Evolutionary conservation across 2,888 invertebrate species (phyloP).

Genomic region (Laspeyria flexula): DNA sequence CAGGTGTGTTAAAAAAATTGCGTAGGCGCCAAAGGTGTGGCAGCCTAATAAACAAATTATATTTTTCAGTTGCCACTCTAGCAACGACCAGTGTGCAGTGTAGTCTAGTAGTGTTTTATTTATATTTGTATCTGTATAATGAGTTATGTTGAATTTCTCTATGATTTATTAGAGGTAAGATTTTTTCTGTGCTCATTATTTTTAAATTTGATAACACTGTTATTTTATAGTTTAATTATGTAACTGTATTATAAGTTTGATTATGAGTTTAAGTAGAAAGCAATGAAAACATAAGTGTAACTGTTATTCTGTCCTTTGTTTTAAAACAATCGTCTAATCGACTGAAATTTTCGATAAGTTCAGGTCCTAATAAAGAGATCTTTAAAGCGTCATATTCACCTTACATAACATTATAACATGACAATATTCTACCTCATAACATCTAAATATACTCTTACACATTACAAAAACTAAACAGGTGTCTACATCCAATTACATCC

Average conservation of each 20-base stretch:
- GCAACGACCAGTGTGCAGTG: slow-evolving; percentile 56
- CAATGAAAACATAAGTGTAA: too few relatives aligned
- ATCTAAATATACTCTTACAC: neutral
- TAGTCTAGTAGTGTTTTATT: slow-evolving; percentile 42
- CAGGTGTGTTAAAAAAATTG: slow-evolving; percentile 55
- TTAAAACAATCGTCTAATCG: too few relatives aligned
- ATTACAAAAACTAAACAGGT: slow-evolving; percentile 30
- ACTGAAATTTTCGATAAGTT: too few relatives aligned
- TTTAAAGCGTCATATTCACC: too few relatives aligned
- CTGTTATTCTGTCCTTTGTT: too few relatives aligned
- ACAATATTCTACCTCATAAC: neutral
- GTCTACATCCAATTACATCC: slow-evolving; percentile 28
- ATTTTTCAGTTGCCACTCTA: slow-evolving; percentile 66
- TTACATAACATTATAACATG: neutral
- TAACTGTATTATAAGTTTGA: too few relatives aligned
- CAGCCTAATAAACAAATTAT: slow-evolving; percentile 61
- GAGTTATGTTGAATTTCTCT: slow-evolving; percentile 76
- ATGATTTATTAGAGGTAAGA: slow-evolving; percentile 75
- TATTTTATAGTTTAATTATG: neutral
- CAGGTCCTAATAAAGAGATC: too few relatives aligned
- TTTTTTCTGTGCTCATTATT: neutral
- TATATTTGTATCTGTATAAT: slow-evolving; percentile 51
- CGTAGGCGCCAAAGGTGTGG: slow-evolving; percentile 77
- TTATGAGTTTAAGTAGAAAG: too few relatives aligned
- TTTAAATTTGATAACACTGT: neutral